Base-by-base conservation (phyloP, 2,888 invertebrate species). In the Alitta virens region DNA sequence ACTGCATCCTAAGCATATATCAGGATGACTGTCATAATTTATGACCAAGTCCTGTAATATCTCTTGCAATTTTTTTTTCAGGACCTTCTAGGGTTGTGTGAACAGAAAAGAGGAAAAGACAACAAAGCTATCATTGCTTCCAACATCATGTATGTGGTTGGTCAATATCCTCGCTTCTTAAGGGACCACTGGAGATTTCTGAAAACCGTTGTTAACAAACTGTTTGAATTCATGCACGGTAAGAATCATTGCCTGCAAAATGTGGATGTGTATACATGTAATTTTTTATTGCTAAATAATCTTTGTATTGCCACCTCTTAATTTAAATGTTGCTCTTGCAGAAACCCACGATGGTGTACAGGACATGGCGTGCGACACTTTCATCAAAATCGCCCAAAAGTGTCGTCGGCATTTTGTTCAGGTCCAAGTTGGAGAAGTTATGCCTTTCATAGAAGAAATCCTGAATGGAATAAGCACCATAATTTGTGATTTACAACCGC, bases 311-410 rank as follows among this genome's bases (percentile, higher is more conserved):
- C 33, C 12, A 33, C 5, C 33, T 33, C 5, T 7, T 33, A 33
- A 5, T 5, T 7, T 12, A 12, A 12, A 5, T 49, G 64, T 64
- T 63, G 55, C 53, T 51, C 69, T 75, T 78, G 21, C 74, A 88
- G 98, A 99, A 86, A 97, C 97, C 60, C 99, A 99, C 82, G 99
- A 98, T 82, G 99, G 99, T 75, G 99, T 99, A 27, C 98, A 99
- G 84, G 99, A 99, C 79, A 99, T 99, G 99, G 99, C 99, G 65
- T 99, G 99, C 86, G 99, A 99, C 85, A 99, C 99, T 46, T 99
- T 99, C 82, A 99, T 99, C 73, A 99, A 99, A 85, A 99, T 99
- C 78, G 95, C 99, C 33, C 87, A 95, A 75, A 99, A 99, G 84
- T 99, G 99, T 84, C 88, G 95, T 68, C 87, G 97, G 74, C 98